Evolutionary conservation across 2,797 vertebrate genomes (phyloP), one percentile per base, ranked within the genome.

Genomic region (Malurus splendens): DNA sequence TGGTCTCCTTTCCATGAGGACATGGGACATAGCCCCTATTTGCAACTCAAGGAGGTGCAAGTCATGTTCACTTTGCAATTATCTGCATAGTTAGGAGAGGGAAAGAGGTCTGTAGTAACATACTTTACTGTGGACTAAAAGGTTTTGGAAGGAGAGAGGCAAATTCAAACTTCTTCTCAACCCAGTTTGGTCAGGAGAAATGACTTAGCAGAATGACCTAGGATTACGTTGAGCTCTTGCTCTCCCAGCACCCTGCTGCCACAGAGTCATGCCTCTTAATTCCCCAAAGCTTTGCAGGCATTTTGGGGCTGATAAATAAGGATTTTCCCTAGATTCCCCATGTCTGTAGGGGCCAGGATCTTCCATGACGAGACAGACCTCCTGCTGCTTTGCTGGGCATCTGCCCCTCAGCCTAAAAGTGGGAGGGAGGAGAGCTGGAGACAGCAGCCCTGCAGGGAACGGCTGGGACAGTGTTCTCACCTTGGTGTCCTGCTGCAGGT

Each of bases 401-500:
- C 54, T 45, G 13, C 39, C 44, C 14, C n/a, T 73, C 2, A 2
- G 38, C 45, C 52, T 1, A 3, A 24, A 47, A 70, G 30, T 3
- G 55, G 56, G 2, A 10, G 90, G 47, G 39, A 71, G 67, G 61
- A 67, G 45, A 90, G 25, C 45, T 62, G 51, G 52, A 28, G 56
- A n/a, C 18, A 55, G 15, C 55, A 55, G 68, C 52, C 55, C 85
- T 27, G 64, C 32, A 27, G 15, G 38, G 51, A 18, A 22, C 0
- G 1, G 50, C 48, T 14, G 70, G 59, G 48, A 71, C n/a, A 15
- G 89, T 47, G 47, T 10, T 14, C 95, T 95, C 96, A 99, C 99
- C 97, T 97, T 98, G 64, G 96, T 90, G 75, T 98, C 96, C 57
- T 94, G 96, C 71, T 95, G 97, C 86, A 99, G 95, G 93, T 98